Conservation (phyloP, 2,797 vertebrate species). For the Basileuterus tristriatus region DNA sequence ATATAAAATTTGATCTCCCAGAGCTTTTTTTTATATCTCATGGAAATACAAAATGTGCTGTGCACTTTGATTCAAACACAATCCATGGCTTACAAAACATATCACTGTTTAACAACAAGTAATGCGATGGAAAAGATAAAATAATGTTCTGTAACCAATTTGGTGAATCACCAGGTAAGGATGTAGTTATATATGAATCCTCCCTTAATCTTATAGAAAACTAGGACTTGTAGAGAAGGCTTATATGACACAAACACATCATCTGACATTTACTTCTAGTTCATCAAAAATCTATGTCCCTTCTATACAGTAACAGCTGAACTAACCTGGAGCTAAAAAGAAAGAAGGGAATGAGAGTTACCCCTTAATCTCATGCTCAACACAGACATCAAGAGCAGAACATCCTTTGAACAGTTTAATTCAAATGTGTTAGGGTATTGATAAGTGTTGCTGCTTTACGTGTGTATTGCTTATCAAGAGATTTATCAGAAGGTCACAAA, state of each 20-base stretch:
- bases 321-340: background rate
- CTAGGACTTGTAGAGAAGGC: background rate
- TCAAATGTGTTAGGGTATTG: background rate
- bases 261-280: constrained; percentile 3
- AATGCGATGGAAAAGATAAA: constrained; percentile 26
- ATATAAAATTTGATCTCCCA: background rate
- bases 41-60: background rate
- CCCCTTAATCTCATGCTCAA: background rate
- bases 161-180: background rate
- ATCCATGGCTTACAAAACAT: background rate
- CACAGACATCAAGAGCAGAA: background rate
- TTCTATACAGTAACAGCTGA: background rate
- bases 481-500: background rate
- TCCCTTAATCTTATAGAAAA: constrained; percentile 31
- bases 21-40: background rate
- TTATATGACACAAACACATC: constrained; percentile 12
- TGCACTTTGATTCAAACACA: background rate
- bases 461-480: background rate
- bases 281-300: background rate
- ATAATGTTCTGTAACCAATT: background rate
- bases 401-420: background rate
- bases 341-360: background rate
- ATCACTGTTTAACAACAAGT: background rate
- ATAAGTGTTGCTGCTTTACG: accelerated
- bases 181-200: background rate